Conservation (phyloP, 2,797 vertebrate genomes). For the Cuculus canorus region DNA sequence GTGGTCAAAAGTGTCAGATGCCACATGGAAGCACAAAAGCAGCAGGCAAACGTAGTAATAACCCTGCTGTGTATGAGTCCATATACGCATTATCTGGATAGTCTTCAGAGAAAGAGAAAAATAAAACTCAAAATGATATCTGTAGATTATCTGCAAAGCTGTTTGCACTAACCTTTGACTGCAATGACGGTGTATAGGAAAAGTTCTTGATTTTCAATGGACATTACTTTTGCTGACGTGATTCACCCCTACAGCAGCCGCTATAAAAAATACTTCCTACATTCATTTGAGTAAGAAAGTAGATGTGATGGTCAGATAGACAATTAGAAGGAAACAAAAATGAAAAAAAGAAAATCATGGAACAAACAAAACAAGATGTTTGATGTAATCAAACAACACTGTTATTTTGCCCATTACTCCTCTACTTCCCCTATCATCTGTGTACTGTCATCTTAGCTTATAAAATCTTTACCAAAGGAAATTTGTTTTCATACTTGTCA, state of each 20-base stretch:
- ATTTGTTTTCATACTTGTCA: slow-evolving; percentile 32
- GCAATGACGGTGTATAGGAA: neutral
- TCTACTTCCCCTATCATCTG: neutral
- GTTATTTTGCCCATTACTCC: neutral
- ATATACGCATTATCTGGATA: neutral
- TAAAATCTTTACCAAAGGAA: slow-evolving; percentile 2
- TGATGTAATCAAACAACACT: neutral
- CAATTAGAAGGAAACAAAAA: neutral
- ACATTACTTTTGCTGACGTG: neutral
- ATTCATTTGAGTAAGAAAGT: neutral
- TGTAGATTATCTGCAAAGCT: neutral
- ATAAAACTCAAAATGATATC: neutral
- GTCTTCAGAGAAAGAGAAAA: neutral
- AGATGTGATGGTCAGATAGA: neutral
- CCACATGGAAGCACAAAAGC: neutral
- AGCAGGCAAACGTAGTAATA: slow-evolving; percentile 20
- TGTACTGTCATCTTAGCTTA: neutral
- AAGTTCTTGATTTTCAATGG: neutral
- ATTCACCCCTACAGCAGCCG: neutral
- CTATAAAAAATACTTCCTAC: neutral
- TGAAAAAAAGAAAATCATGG: neutral
- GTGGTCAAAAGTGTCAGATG: slow-evolving; percentile 45
- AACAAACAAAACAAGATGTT: neutral
- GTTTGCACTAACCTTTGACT: neutral
- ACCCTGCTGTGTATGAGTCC: neutral